Percentiles rank a stretch among this genome's conserved stretches.
Evolutionary conservation across 2,888 invertebrate genomes (phyloP).

Genomic region (Dione vanillae): DNA sequence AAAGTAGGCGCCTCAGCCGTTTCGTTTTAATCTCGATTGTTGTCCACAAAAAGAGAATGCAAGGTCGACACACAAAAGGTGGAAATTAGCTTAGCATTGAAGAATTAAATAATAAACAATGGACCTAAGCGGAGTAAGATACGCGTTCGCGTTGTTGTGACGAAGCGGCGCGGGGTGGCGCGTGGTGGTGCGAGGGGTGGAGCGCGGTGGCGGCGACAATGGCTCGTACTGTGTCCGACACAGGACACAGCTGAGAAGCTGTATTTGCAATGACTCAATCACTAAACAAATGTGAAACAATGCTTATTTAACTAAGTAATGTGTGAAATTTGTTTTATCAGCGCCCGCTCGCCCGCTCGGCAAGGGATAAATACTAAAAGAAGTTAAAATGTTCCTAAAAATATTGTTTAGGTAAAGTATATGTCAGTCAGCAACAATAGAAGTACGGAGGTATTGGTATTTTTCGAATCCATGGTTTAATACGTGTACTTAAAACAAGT

Average conservation of each 20-base stretch:
- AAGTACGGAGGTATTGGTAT: no score
- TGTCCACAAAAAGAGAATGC: constrained; percentile 10
- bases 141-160: constrained; percentile 18
- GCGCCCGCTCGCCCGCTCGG: neutral
- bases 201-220: constrained; percentile 1
- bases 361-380: no score
- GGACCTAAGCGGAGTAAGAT: constrained; percentile 10
- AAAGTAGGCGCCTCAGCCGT: neutral
- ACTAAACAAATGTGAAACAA: neutral
- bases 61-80: constrained; percentile 9
- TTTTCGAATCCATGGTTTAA: no score
- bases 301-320: neutral
- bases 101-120: constrained; percentile 23
- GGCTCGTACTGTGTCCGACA: constrained; percentile 8
- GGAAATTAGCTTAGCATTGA: constrained; percentile 9
- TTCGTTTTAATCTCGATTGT: neutral
- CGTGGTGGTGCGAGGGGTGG: no score
- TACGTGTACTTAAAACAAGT: no score
- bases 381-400: no score
- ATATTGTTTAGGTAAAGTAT: no score
- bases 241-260: neutral
- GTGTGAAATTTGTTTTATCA: neutral
- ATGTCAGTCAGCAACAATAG: no score
- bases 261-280: constrained; percentile 9
- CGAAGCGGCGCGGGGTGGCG: neutral